phyloP scores from a whole-genome alignment of 2,888 invertebrate species.

The Herminia tarsipennalis region DNA sequence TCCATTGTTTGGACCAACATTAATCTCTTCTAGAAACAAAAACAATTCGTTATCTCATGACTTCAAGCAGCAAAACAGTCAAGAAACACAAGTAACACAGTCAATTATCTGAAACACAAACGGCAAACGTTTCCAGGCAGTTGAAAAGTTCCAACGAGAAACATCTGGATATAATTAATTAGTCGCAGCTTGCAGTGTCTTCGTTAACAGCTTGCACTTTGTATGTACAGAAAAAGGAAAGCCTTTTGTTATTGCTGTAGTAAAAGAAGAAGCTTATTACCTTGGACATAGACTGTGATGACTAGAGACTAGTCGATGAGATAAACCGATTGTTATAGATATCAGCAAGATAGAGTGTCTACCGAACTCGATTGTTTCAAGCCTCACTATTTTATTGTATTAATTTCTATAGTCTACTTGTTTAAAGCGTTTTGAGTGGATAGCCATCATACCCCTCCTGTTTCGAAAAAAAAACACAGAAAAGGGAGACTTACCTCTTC shows the following conservation, averaged over 20 bases:
- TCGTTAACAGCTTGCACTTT: constrained; percentile 45
- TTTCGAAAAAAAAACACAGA: too few species aligned
- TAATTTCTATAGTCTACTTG: too few species aligned
- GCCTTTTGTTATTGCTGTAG: constrained; percentile 5
- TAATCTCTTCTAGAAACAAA: background rate
- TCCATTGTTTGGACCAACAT: background rate
- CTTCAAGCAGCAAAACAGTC: constrained; percentile 1
- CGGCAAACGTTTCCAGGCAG: constrained; percentile 24
- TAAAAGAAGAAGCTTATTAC: background rate
- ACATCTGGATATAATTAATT: constrained; percentile 52
- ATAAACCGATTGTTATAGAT: too few species aligned
- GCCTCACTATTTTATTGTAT: too few species aligned
- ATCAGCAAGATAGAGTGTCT: too few species aligned
- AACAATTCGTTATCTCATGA: background rate
- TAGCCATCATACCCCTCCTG: too few species aligned
- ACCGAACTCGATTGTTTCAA: too few species aligned
- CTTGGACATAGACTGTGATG: background rate
- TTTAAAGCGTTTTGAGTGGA: too few species aligned
- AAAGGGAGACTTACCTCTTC: too few species aligned
- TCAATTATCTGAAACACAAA: constrained; percentile 34
- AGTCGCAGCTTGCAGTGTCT: constrained; percentile 41
- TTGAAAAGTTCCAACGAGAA: constrained; percentile 32
- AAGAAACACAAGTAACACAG: constrained; percentile 9
- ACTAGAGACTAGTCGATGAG: too few species aligned
- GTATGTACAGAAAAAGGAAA: constrained; percentile 13